Evolutionary conservation across 2,888 invertebrate genomes (phyloP), one percentile per base, ranked within the genome.

Genomic region (Octodonta nipae): DNA sequence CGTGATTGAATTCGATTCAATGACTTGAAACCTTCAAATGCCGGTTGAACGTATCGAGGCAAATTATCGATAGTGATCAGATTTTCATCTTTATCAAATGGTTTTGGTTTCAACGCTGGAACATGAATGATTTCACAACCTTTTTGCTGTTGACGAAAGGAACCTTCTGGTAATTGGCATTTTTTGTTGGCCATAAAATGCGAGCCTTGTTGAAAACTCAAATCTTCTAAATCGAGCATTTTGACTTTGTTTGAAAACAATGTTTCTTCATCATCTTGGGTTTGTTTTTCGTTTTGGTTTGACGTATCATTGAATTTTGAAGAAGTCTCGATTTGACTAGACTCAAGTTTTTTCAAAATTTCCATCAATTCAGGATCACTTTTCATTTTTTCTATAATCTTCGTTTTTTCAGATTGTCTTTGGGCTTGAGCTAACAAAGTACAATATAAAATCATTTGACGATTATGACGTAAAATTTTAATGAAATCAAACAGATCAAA

Each of bases 111-210:
- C 29, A 95, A 60, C 0, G 98, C 96, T 1, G 98, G 98, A 3
- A 99, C 96, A 61, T 96, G 93, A n/a, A 99, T 84, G 49, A 96
- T 95, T 64, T 98, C 98, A 55, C 96, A 98, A n/a, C 83, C 95
- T 69, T 93, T 96, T 45, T 89, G 73, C 64, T 92, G 92, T 55
- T 93, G 93, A 46, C 96, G 70, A 60, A 88, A 95, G 1, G 93
- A 93, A 0, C 98, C 96, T 40, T 95, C 93, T 0, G 98, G 98
- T 42, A 99, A 66, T 54, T 92, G 87, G 56, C 98, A 99, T 11
- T 88, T 71, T 64, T 96, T 96, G 61, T 96, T 98, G 4, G 95
- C 91, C 96, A 98, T 98, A 58, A 93, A 88, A 66, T 98, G 98
- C 0, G 92, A 87, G 0, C 98, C 98, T 51, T 92, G 91, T 0